Evolutionary conservation across 2,888 invertebrate species (phyloP).

Genomic region (Thymelicus sylvestris): DNA sequence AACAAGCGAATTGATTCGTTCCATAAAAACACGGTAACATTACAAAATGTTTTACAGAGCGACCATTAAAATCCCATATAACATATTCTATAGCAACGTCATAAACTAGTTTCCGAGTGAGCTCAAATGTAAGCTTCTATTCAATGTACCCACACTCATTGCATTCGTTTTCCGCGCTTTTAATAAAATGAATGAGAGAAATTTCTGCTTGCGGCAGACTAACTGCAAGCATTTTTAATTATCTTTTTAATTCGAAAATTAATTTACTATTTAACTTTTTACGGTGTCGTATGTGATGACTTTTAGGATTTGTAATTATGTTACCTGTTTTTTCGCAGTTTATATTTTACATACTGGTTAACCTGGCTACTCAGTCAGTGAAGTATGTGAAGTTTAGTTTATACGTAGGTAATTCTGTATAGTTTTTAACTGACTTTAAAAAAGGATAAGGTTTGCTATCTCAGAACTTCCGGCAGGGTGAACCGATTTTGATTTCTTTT

Average conservation of each 20-base stretch:
- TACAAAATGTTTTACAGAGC: slow-evolving; percentile 5
- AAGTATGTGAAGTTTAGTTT: too few species aligned
- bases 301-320: neutral
- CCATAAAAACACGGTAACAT: neutral
- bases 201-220: slow-evolving; percentile 17
- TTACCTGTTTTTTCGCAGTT: too few species aligned
- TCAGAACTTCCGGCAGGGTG: too few species aligned
- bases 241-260: slow-evolving; percentile 7
- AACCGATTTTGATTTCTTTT: too few species aligned
- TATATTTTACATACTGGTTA: too few species aligned
- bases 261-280: neutral
- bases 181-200: slow-evolving; percentile 26
- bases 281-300: neutral
- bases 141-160: slow-evolving; percentile 22
- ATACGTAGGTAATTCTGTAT: too few species aligned
- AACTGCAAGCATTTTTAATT: slow-evolving; percentile 8
- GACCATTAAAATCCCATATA: slow-evolving; percentile 1
- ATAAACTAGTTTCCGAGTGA: slow-evolving; percentile 19
- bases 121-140: slow-evolving; percentile 13
- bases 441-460: too few species aligned
- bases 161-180: slow-evolving; percentile 27
- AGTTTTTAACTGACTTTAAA: too few species aligned
- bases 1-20: too few species aligned
- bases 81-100: neutral
- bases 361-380: too few species aligned